Evolutionary conservation across 2,888 invertebrate species (phyloP).

Genomic region (Melanotus villosus): DNA sequence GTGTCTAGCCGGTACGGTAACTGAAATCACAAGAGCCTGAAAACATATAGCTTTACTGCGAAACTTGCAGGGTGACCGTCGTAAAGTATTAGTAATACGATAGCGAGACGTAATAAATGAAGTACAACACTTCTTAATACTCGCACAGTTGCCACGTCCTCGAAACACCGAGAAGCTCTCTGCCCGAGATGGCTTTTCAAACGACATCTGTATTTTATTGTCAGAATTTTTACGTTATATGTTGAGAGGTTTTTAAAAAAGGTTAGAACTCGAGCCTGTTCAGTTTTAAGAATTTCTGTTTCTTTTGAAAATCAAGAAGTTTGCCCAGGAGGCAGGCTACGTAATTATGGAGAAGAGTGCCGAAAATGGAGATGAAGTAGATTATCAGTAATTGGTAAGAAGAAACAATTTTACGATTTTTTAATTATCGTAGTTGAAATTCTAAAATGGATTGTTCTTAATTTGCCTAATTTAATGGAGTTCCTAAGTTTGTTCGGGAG

Average conservation of each 20-base stretch:
- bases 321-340: too few species aligned
- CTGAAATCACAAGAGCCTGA: not conserved
- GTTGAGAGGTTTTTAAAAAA: not conserved
- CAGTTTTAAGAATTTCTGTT: too few species aligned
- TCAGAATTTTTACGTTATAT: slow-evolving; percentile 12
- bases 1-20: too few species aligned
- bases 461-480: too few species aligned
- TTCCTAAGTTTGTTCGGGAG: not conserved
- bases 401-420: too few species aligned
- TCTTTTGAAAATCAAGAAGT: too few species aligned
- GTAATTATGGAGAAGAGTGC: too few species aligned
- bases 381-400: too few species aligned
- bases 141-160: slow-evolving; percentile 27
- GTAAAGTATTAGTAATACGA: slow-evolving; percentile 41
- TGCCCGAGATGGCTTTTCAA: slow-evolving; percentile 31
- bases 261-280: too few species aligned
- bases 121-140: slow-evolving; percentile 35
- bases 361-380: too few species aligned
- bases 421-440: too few species aligned
- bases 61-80: slow-evolving; percentile 23
- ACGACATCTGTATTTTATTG: slow-evolving; percentile 38
- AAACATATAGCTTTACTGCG: not conserved
- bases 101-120: slow-evolving; percentile 29
- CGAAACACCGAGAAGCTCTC: slow-evolving; percentile 37
- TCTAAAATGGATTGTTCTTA: too few species aligned